Conservation (phyloP, 2,797 vertebrate species). For the Phalanger gymnotis region DNA sequence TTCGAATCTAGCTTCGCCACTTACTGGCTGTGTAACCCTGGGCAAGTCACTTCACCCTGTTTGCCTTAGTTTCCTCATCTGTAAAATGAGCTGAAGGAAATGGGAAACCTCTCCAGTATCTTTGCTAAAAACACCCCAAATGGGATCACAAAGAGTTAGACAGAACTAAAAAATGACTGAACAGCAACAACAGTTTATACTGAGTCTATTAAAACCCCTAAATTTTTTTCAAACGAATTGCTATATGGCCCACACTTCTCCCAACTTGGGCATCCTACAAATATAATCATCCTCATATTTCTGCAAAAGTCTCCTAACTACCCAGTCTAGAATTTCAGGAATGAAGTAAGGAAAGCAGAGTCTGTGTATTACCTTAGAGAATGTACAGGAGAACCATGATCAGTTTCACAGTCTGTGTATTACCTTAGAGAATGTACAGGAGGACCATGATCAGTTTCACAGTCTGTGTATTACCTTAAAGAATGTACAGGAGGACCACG, state of each 20-base stretch:
- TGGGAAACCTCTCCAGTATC: neutral
- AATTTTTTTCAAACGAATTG: neutral
- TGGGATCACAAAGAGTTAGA: neutral
- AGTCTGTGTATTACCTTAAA: neutral
- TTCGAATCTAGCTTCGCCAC: neutral
- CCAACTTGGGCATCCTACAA: neutral
- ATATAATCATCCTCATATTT: neutral
- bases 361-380: neutral
- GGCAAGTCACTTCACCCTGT: neutral
- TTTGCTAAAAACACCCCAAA: neutral
- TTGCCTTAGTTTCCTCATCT: neutral
- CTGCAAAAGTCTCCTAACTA: neutral
- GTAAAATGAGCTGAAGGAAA: neutral
- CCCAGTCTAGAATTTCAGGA: neutral
- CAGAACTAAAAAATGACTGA: neutral
- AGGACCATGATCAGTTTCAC: neutral
- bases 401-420: neutral
- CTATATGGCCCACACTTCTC: neutral
- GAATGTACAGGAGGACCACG: neutral
- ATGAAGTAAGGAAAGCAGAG: neutral
- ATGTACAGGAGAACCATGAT: neutral
- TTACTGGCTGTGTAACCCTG: neutral
- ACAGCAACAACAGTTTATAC: neutral
- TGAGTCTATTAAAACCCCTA: neutral
- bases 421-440: neutral